Evolutionary conservation across 2,797 vertebrate species (phyloP).

Genomic region (Podarcis lilfordi): DNA sequence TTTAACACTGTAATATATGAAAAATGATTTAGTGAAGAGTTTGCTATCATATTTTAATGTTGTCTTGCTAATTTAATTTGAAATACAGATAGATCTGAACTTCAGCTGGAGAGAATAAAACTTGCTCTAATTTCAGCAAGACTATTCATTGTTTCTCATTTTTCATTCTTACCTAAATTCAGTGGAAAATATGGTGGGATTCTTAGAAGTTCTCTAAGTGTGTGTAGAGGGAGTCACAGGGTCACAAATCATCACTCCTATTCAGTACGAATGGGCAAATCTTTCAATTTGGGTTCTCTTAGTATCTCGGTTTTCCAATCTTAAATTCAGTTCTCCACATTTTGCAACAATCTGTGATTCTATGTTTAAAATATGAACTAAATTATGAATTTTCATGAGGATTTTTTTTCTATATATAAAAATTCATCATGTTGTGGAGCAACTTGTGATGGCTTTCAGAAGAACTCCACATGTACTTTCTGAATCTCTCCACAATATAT

Average conservation of each 20-base stretch:
- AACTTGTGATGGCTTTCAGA: neutral
- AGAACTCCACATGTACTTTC: neutral
- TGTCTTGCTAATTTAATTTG: constrained; percentile 16
- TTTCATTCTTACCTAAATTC: neutral
- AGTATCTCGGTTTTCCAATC: too few species aligned
- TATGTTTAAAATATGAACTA: too few species aligned
- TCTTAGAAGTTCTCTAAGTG: too few species aligned
- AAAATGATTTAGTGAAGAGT: neutral
- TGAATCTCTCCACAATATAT: neutral
- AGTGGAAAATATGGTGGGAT: neutral
- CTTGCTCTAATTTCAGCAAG: neutral
- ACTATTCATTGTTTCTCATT: neutral
- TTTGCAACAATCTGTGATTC: too few species aligned
- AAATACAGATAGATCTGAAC: neutral
- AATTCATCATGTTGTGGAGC: neutral
- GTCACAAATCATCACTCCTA: too few species aligned
- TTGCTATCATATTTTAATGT: neutral
- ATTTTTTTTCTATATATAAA: too few species aligned
- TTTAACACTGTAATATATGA: neutral
- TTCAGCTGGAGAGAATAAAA: neutral
- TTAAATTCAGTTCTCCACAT: too few species aligned
- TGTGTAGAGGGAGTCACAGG: too few species aligned
- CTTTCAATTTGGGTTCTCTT: too few species aligned
- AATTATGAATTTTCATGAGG: too few species aligned
- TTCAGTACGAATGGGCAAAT: too few species aligned